Conservation (phyloP, 2,888 invertebrate species). For the Cyclophora albipunctata region DNA sequence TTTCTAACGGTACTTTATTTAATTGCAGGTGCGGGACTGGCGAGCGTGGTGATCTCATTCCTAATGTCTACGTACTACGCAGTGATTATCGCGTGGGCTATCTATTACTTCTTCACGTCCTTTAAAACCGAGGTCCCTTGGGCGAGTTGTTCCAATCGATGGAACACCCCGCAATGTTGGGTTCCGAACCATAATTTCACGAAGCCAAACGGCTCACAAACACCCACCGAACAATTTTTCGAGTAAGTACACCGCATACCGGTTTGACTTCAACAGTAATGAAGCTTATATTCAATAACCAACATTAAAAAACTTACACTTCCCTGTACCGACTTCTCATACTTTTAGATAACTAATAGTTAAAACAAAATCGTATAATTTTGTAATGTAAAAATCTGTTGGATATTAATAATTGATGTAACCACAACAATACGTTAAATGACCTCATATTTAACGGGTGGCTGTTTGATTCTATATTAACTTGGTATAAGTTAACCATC, state of each 20-base stretch:
- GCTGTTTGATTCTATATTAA: too few relatives aligned
- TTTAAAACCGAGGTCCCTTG: slow-evolving; percentile 92
- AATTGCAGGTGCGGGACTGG: slow-evolving; percentile 90
- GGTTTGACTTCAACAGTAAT: slow-evolving; percentile 32
- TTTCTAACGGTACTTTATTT: too few relatives aligned
- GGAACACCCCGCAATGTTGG: slow-evolving; percentile 93
- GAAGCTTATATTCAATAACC: too few relatives aligned
- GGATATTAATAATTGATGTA: too few relatives aligned
- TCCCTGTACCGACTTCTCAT: too few relatives aligned
- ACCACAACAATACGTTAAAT: too few relatives aligned
- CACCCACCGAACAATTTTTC: slow-evolving; percentile 94
- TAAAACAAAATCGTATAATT: too few relatives aligned
- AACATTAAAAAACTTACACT: too few relatives aligned
- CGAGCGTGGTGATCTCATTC: slow-evolving; percentile 95
- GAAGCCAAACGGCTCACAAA: slow-evolving; percentile 82
- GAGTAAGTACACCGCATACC: slow-evolving; percentile 75
- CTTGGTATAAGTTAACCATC: too few relatives aligned
- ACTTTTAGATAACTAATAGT: too few relatives aligned
- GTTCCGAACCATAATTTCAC: slow-evolving; percentile 80
- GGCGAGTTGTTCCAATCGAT: slow-evolving; percentile 88
- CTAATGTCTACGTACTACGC: slow-evolving; percentile 97
- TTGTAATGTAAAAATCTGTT: too few relatives aligned
- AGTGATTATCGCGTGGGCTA: slow-evolving; percentile 95
- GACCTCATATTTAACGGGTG: too few relatives aligned
- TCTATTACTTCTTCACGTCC: slow-evolving; percentile 94